Percentiles rank a stretch among this genome's conserved stretches.
These are phyloP conservation scores for Heliconius charithonia DNA, from an alignment of 2,888 invertebrate species.

Conservation along the genomic window DNA sequence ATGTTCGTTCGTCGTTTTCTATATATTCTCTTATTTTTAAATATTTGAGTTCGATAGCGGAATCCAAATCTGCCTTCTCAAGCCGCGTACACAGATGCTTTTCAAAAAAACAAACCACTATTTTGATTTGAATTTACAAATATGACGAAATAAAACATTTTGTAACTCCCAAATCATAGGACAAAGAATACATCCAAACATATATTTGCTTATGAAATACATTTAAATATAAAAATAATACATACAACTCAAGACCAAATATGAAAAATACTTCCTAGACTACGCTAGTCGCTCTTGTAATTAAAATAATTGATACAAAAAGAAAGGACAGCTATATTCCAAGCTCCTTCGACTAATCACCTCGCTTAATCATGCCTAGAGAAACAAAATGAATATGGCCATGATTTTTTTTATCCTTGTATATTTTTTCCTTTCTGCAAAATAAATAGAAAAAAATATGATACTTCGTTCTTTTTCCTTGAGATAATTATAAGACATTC, in stretches of 20 bases:
- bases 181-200: too few species aligned
- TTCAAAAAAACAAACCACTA: too few species aligned
- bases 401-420: background rate
- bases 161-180: too few species aligned
- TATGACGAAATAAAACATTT: too few species aligned
- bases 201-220: background rate
- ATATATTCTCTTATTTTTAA: too few species aligned
- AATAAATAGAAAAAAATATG: background rate
- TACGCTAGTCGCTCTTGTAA: background rate
- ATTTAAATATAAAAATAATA: background rate
- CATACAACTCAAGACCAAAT: background rate
- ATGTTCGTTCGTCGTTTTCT: too few species aligned
- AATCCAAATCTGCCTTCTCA: too few species aligned
- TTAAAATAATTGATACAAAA: conserved; percentile 21
- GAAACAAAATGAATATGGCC: background rate
- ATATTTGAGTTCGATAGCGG: too few species aligned
- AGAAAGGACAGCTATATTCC: conserved; percentile 4
- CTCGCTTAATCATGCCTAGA: conserved; percentile 6
- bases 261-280: background rate
- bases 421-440: background rate
- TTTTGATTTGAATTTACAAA: too few species aligned
- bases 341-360: conserved; percentile 12
- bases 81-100: too few species aligned
- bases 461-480: background rate
- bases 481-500: too few species aligned